Conservation (phyloP, 2,888 invertebrate genomes). For the Alloplasta piceator region DNA sequence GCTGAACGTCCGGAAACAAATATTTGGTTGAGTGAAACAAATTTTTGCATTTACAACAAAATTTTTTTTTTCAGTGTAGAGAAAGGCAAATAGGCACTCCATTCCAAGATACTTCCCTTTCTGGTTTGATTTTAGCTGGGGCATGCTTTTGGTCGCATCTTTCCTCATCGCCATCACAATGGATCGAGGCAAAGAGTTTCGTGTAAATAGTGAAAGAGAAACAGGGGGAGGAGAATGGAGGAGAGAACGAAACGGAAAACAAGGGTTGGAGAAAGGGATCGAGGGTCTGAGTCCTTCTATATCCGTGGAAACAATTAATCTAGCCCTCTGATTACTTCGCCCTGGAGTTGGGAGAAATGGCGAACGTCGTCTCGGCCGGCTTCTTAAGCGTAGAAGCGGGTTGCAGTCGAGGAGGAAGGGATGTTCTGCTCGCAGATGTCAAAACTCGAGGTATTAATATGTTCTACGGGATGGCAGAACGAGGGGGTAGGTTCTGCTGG, state of each 20-base stretch:
- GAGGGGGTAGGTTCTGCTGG: constrained; percentile 25
- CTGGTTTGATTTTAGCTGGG: constrained; percentile 16
- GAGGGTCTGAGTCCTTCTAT: constrained; percentile 70
- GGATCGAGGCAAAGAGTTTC: constrained; percentile 24
- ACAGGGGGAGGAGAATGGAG: constrained; percentile 15
- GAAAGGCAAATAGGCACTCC: constrained; percentile 37
- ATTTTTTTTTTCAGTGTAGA: too few species aligned
- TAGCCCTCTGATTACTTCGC: constrained; percentile 81
- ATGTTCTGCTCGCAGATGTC: constrained; percentile 74
- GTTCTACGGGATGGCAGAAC: constrained; percentile 78
- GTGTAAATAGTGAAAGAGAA: constrained; percentile 17
- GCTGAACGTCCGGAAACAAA: too few species aligned
- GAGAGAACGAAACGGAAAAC: constrained; percentile 25
- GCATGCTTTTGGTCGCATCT: constrained; percentile 12
- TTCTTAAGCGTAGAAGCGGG: constrained; percentile 39
- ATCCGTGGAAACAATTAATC: constrained; percentile 82
- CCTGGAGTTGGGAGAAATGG: constrained; percentile 35
- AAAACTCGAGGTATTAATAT: constrained; percentile 83
- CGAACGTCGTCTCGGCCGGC: constrained; percentile 61
- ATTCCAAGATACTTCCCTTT: constrained; percentile 52
- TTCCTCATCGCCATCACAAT: constrained; percentile 16
- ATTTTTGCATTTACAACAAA: too few species aligned
- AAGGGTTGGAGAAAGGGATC: constrained; percentile 23
- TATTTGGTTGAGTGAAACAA: too few species aligned
- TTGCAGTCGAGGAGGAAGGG: constrained; percentile 19